These are phyloP conservation scores for Macquaria australasica DNA, from an alignment of 2,113 vertebrate genomes.

Conservation along the genomic window DNA sequence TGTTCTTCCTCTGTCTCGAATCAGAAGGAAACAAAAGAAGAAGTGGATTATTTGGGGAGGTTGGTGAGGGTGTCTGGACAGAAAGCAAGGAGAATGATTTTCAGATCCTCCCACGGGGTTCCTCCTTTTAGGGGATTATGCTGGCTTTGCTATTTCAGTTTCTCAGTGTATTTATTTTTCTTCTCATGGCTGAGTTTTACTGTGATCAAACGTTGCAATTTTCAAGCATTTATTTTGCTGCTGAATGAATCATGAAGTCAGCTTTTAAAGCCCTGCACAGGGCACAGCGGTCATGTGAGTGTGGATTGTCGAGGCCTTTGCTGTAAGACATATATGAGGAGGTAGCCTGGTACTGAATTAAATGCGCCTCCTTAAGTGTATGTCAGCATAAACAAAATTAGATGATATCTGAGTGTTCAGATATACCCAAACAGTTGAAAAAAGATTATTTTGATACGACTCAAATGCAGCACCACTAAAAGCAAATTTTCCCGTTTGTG, in stretches of 20 bases:
- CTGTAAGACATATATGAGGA: slow-evolving; percentile 45
- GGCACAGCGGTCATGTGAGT: slow-evolving; percentile 44
- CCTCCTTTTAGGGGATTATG: slow-evolving; percentile 60
- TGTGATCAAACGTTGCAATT: slow-evolving; percentile 78
- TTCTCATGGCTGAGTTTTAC: slow-evolving; percentile 77
- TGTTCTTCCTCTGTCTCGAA: slow-evolving; percentile 37
- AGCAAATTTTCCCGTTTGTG: background rate
- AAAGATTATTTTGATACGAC: slow-evolving; percentile 43
- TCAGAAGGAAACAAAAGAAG: slow-evolving; percentile 36
- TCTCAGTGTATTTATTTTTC: slow-evolving; percentile 80
- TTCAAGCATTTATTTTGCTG: slow-evolving; percentile 71
- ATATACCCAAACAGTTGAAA: background rate
- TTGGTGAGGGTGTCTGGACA: slow-evolving; percentile 33
- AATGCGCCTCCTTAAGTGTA: slow-evolving; percentile 66
- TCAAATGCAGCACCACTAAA: slow-evolving; percentile 19
- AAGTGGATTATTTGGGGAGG: slow-evolving; percentile 15
- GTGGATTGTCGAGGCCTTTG: slow-evolving; percentile 69
- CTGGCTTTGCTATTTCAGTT: slow-evolving; percentile 77
- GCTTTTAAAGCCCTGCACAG: slow-evolving; percentile 43
- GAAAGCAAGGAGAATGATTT: slow-evolving; percentile 45
- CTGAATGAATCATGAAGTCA: slow-evolving; percentile 71
- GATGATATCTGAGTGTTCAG: slow-evolving; percentile 20
- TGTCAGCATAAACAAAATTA: slow-evolving; percentile 38
- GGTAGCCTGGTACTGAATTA: slow-evolving; percentile 49
- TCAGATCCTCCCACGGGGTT: slow-evolving; percentile 50